Evolutionary conservation across 2,113 vertebrate genomes (phyloP).

Genomic region (Rhadina sibilatrix): DNA sequence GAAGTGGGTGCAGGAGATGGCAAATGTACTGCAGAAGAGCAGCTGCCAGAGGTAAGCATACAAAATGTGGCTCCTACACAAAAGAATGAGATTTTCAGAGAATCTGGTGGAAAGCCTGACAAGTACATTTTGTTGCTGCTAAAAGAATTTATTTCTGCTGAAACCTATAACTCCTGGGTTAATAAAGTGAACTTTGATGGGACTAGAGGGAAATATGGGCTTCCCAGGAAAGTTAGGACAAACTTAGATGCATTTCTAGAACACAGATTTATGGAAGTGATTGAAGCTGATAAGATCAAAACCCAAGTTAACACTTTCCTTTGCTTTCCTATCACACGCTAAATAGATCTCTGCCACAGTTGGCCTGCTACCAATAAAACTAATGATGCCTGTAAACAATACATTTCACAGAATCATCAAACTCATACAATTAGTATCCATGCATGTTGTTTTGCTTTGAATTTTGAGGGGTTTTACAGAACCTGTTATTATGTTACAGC

Average conservation of each 20-base stretch:
- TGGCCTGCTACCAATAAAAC: conserved; percentile 33
- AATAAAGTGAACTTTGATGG: conserved; percentile 76
- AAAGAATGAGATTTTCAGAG: conserved; percentile 66
- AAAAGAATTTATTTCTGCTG: conserved; percentile 75
- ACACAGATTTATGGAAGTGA: conserved; percentile 72
- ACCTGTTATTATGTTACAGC: not conserved
- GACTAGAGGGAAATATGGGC: conserved; percentile 73
- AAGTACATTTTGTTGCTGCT: conserved; percentile 70
- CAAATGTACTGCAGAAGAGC: not conserved
- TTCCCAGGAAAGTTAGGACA: conserved; percentile 71
- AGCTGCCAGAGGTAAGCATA: conserved; percentile 51
- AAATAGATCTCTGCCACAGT: conserved; percentile 43
- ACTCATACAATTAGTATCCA: not conserved
- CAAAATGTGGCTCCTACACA: conserved; percentile 47
- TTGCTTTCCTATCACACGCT: conserved; percentile 41
- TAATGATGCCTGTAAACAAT: conserved; percentile 20
- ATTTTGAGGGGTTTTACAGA: conserved; percentile 3
- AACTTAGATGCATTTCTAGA: conserved; percentile 68
- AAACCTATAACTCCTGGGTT: conserved; percentile 75
- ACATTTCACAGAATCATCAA: conserved; percentile 14
- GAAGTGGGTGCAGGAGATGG: not conserved
- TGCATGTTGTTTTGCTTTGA: not conserved
- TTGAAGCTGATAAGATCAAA: conserved; percentile 72
- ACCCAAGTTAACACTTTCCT: conserved; percentile 64
- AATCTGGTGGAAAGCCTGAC: conserved; percentile 57